phyloP scores from a whole-genome alignment of 2,113 vertebrate species.

The Halcyon senegalensis region DNA sequence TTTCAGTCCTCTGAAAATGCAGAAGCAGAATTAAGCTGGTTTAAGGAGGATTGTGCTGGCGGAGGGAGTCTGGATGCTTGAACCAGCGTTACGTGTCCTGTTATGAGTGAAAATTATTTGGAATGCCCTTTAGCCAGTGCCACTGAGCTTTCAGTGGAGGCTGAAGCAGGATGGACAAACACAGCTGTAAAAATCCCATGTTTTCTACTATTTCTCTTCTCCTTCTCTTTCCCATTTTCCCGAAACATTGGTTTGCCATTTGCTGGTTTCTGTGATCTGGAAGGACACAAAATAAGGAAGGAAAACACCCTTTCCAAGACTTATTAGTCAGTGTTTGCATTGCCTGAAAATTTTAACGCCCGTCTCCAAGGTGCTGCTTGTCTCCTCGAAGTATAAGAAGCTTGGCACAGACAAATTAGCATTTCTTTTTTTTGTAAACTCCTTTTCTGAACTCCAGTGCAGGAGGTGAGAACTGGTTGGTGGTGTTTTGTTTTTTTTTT shows the following conservation, averaged over 20 bases:
- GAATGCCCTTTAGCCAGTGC: background rate
- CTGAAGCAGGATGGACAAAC: background rate
- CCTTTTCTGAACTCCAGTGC: background rate
- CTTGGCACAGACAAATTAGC: background rate
- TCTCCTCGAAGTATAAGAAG: background rate
- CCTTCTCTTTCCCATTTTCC: background rate
- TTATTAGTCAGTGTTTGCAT: conserved; percentile 13
- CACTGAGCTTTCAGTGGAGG: background rate
- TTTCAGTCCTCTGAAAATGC: background rate
- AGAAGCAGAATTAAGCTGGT: background rate
- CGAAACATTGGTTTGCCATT: background rate
- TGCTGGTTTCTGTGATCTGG: background rate
- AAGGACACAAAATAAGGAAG: background rate
- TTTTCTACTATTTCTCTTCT: background rate
- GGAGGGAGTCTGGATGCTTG: background rate
- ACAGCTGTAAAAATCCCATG: background rate
- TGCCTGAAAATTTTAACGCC: background rate
- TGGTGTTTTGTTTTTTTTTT: background rate
- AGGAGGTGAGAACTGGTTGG: background rate
- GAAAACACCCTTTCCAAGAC: background rate
- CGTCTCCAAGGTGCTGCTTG: background rate
- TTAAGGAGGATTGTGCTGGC: background rate
- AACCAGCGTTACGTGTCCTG: background rate
- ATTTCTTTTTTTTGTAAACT: background rate
- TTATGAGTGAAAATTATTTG: background rate